Percentiles rank a stretch among this genome's conserved stretches.
Evolutionary conservation across 2,113 vertebrate species (phyloP).

Genomic region (Nanorana parkeri): DNA sequence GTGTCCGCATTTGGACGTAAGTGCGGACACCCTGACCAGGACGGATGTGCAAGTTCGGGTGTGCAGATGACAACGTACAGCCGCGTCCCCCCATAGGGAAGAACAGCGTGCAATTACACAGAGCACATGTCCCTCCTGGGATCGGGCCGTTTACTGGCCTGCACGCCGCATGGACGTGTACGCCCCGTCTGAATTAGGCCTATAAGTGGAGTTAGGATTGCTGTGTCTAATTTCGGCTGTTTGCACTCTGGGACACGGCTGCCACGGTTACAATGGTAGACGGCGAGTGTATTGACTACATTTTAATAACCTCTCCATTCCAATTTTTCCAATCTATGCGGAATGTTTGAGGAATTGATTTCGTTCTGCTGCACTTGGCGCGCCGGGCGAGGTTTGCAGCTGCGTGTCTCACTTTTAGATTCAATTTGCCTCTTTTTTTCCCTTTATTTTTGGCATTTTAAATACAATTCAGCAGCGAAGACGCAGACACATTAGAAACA

Average conservation of each 20-base stretch:
- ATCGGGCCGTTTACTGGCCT: too few relatives aligned
- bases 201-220: too few relatives aligned
- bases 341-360: conserved; percentile 26
- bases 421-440: conserved; percentile 13
- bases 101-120: too few relatives aligned
- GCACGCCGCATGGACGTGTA: too few relatives aligned
- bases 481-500: not conserved
- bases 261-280: conserved; percentile 22
- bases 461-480: not conserved
- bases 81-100: too few relatives aligned
- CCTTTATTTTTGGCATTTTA: conserved; percentile 6
- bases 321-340: conserved; percentile 18
- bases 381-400: not conserved
- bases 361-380: not conserved
- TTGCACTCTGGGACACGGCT: not conserved
- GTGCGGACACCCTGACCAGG: too few relatives aligned
- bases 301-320: conserved; percentile 11
- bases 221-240: too few relatives aligned
- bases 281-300: conserved; percentile 27
- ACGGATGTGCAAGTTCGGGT: too few relatives aligned
- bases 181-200: too few relatives aligned
- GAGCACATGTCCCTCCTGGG: too few relatives aligned
- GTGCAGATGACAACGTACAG: too few relatives aligned
- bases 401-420: conserved; percentile 16
- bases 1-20: too few relatives aligned